Base-by-base conservation (phyloP, 2,113 vertebrate species). In the Eublepharis macularius region DNA sequence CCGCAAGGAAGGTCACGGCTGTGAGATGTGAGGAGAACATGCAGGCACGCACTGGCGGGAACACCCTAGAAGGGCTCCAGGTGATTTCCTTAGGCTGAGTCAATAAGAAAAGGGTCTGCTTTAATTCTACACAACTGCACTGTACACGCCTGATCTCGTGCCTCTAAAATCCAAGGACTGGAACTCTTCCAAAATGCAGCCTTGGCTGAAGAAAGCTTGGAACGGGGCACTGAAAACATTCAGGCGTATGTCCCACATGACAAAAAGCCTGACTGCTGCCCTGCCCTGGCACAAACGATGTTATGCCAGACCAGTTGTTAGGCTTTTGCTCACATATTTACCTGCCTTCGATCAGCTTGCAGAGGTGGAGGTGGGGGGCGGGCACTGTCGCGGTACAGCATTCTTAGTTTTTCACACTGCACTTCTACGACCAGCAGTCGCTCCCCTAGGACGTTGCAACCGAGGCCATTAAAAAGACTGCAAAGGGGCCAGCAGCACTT, bases 331-430 rank as follows among this genome's bases (percentile, higher is more conserved):
- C 16, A 32, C 66, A 68, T 24, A 80, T 95, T 96, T 91, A 99
- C 99, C 97, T 98, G 98, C 74, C 98, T 97, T 78, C 98, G 96
- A 94, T 99, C 98, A 2, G 98, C 97, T 88, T 99, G 98, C 14
- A 99, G 96, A 0, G 98, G 98, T 2, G 98, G 98, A 5, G 99
- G 98, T 0, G 98, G 98, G 6, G 99, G 99, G 19, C 99, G 98
- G 78, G 99, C 99, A 34, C 98, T 99, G 92, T 99, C 99, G 1
- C 99, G 96, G 92, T 99, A 99, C 76, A 99, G 92, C 99, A 99
- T 99, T 90, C 99, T 94, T 39, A 99, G 94, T 89, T 98, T 96
- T 86, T 99, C 98, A 87, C 99, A 99, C 83, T 99, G 99, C 86
- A 98, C 97, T 94, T 99, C 99, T 21, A 99, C 98, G 75, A 99